Base-by-base conservation (phyloP, 2,797 vertebrate genomes). In the Enteromius anoplus region DNA sequence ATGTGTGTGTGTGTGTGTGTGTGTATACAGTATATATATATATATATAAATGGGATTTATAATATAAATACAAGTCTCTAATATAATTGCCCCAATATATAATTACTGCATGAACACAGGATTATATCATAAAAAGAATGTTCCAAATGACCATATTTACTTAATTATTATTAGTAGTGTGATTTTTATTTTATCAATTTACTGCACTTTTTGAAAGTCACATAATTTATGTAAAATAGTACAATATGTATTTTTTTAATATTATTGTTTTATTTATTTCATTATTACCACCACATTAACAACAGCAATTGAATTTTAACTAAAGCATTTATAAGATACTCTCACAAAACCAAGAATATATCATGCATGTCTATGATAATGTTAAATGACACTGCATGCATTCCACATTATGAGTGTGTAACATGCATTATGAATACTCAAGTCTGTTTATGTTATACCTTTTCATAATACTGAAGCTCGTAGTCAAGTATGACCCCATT, bases 401-500 rank as follows among this genome's bases (percentile, higher is more conserved):
- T 69, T 77, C 58, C 2, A 21, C 49, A 62, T 29, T 47, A 71
- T 72, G 70, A 65, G 53, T 9, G 62, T 65, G 15, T 26, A n/a
- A 72, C 14, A 72, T 29, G 7, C 58, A 65, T 17, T 71, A 32
- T 0, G 2, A n/a, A 66, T 68, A 72, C 15, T 32, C 42, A 82
- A 76, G n/a, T 23, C 26, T 29, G 80, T 76, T 69, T 58, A 42
- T 51, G 42, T 26, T 11, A 26, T 96, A 99, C 98, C 98, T 99
- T 99, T 88, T 99, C 96, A 9, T 98, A 99, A 70, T 97, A 98
- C 86, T 98, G 97, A 3, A 99, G 94, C 85, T 99, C 98, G 0
- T 99, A 99, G 92, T 99, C 98, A 90, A 99, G 92, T 91, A 99
- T 99, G 91, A 99, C 94, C 5, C 98, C 98, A 0, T 99, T 99